These are phyloP conservation scores for Cynopterus sphinx DNA, from an alignment of 2,797 vertebrate genomes.

Conservation along the genomic window DNA sequence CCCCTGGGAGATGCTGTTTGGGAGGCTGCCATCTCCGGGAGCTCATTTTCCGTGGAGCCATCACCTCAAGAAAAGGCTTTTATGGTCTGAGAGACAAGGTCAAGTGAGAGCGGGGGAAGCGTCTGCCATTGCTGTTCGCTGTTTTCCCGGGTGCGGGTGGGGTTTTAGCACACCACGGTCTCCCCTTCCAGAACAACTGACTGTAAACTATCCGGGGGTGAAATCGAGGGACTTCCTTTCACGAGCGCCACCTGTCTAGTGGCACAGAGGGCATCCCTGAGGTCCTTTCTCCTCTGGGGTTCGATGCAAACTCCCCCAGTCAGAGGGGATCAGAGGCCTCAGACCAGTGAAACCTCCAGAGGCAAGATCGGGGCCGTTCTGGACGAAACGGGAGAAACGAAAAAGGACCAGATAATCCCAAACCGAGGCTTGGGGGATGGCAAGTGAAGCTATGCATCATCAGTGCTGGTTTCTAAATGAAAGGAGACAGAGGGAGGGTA, in stretches of 20 bases:
- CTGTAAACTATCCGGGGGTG: background rate
- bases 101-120: background rate
- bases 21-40: background rate
- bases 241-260: background rate
- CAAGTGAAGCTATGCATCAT: background rate
- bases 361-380: background rate
- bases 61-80: background rate
- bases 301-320: background rate
- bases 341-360: background rate
- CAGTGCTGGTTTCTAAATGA: background rate
- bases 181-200: background rate
- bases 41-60: background rate
- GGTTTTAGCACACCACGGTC: rapidly evolving
- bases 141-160: rapidly evolving
- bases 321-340: background rate
- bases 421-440: background rate
- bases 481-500: background rate
- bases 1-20: conserved; percentile 8
- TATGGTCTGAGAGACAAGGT: background rate
- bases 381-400: background rate
- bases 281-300: background rate
- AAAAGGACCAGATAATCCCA: background rate
- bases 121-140: rapidly evolving
- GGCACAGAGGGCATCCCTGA: background rate
- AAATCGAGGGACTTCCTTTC: background rate